These are phyloP conservation scores for Paramormyrops kingsleyae DNA, from an alignment of 2,113 vertebrate genomes.

Conservation along the genomic window DNA sequence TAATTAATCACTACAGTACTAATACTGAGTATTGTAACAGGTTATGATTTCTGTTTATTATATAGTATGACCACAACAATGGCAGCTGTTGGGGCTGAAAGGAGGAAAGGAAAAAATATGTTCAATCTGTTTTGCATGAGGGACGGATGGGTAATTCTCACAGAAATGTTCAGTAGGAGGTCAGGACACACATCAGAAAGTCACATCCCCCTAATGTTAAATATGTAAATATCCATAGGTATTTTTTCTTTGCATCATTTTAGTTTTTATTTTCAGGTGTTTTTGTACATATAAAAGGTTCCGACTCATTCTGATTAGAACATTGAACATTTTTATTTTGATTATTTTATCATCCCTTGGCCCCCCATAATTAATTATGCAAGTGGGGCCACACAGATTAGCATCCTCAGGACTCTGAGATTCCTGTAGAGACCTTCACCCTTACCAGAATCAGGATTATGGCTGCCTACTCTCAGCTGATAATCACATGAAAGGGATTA, in stretches of 20 bases:
- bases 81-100: neutral
- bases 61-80: neutral
- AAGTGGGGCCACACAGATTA: neutral
- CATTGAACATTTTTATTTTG: neutral
- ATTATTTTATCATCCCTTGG: neutral
- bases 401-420: neutral
- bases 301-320: neutral
- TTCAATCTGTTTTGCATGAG: neutral
- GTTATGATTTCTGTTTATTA: neutral
- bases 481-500: conserved; percentile 87
- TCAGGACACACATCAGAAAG: neutral
- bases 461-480: conserved; percentile 73
- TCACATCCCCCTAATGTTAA: neutral
- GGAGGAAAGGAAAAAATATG: neutral
- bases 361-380: neutral
- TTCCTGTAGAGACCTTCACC: conserved; percentile 29
- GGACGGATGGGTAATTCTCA: neutral
- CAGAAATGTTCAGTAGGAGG: neutral
- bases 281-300: neutral
- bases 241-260: neutral
- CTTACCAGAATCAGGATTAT: conserved; percentile 54
- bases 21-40: neutral
- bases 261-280: neutral
- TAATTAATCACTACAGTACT: neutral
- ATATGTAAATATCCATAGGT: neutral